phyloP scores from a whole-genome alignment of 2,113 vertebrate species.

The Mesitornis unicolor region DNA sequence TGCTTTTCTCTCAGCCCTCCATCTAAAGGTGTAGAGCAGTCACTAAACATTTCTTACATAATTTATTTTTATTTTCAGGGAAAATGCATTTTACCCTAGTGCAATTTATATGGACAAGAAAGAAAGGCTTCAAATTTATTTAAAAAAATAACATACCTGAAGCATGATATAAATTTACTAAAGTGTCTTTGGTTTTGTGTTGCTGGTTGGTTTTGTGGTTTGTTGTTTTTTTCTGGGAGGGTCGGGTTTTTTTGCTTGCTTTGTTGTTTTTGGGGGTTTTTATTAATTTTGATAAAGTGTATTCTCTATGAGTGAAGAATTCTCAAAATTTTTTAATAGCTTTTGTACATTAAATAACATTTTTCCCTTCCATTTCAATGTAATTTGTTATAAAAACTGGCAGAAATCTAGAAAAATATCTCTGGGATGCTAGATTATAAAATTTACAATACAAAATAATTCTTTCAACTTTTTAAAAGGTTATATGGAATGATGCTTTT shows the following conservation, averaged over 20 bases:
- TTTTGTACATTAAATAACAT: background rate
- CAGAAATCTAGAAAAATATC: background rate
- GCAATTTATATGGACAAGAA: background rate
- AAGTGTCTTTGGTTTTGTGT: background rate
- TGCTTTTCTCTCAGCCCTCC: background rate
- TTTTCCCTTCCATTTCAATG: background rate
- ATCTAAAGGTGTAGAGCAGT: background rate
- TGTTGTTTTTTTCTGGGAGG: no score
- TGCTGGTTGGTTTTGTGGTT: background rate
- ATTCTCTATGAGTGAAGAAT: background rate
- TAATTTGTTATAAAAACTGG: background rate
- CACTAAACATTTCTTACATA: background rate
- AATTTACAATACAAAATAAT: background rate
- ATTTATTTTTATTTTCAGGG: background rate
- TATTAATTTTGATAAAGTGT: background rate
- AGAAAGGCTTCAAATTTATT: background rate
- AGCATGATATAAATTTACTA: background rate
- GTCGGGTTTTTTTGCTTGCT: background rate
- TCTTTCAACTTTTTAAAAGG: background rate
- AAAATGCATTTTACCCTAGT: background rate
- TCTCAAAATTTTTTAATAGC: background rate
- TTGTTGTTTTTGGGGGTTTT: background rate
- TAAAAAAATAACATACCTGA: background rate
- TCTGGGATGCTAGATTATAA: background rate
- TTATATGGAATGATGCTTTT: background rate